phyloP scores from a whole-genome alignment of 2,888 invertebrate species.

The Pachymerium ferrugineum region DNA sequence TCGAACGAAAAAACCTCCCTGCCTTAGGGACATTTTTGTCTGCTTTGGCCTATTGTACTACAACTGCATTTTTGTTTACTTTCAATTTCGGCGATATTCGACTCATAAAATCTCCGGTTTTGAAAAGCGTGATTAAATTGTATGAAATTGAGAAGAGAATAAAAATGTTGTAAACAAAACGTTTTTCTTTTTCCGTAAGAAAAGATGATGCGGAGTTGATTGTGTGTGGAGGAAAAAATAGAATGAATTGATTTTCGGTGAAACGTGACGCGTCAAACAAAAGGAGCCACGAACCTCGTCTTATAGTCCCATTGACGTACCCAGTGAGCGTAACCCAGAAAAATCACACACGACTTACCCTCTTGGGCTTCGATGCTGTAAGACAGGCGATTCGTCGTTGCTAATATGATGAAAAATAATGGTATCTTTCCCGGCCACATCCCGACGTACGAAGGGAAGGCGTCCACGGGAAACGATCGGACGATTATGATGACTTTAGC shows the following conservation, averaged over 20 bases:
- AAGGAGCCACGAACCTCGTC: too few species aligned
- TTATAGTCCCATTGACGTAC: background rate
- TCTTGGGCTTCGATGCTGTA: background rate
- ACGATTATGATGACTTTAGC: constrained; percentile 4
- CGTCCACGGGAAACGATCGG: constrained; percentile 2
- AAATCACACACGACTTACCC: background rate
- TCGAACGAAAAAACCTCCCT: constrained; percentile 7
- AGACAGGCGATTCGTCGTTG: background rate
- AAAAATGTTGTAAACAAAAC: too few species aligned
- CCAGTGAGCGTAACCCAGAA: too few species aligned
- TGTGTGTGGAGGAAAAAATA: too few species aligned
- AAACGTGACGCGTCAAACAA: too few species aligned
- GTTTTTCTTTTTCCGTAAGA: too few species aligned
- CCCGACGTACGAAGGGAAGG: background rate
- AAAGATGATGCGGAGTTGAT: too few species aligned
- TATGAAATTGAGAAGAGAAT: background rate
- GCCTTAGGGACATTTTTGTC: background rate
- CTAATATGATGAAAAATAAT: background rate
- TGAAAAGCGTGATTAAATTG: background rate
- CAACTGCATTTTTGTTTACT: constrained; percentile 6
- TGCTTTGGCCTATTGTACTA: background rate
- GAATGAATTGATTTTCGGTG: too few species aligned
- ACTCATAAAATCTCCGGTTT: background rate
- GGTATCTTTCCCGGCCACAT: background rate
- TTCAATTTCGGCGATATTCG: background rate